phyloP scores from a whole-genome alignment of 2,888 invertebrate species.

The Epiperipatus broadwayi region DNA sequence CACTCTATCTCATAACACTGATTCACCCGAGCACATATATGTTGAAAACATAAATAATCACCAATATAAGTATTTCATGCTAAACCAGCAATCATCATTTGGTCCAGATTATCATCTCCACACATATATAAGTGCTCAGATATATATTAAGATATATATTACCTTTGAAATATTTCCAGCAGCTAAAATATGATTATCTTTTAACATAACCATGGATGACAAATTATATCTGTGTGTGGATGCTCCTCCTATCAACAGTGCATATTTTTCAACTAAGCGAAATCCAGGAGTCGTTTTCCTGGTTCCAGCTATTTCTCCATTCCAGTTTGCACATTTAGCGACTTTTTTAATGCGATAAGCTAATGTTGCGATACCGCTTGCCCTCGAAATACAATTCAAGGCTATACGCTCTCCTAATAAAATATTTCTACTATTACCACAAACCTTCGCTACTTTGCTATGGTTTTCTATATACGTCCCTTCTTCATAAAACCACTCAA shows the following conservation, averaged over 20 bases:
- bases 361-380: constrained; percentile 29
- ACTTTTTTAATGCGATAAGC: constrained; percentile 20
- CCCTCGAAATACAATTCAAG: constrained; percentile 28
- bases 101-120: too few species aligned
- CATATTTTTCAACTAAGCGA: constrained; percentile 31
- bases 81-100: too few species aligned
- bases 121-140: too few species aligned
- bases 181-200: constrained; percentile 32
- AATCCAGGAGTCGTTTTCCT: constrained; percentile 33
- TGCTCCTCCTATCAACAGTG: constrained; percentile 29
- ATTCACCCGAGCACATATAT: too few species aligned
- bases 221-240: constrained; percentile 29
- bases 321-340: constrained; percentile 23
- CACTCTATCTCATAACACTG: too few species aligned
- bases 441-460: constrained; percentile 23
- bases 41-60: too few species aligned
- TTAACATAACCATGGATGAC: constrained; percentile 32
- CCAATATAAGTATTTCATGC: too few species aligned
- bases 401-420: constrained; percentile 30
- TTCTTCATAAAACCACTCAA: constrained; percentile 26
- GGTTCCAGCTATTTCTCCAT: constrained; percentile 29
- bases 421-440: constrained; percentile 26
- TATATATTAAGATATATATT: too few species aligned
- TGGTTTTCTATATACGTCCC: constrained; percentile 22
- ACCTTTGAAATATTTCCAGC: constrained; percentile 27